Conservation (phyloP, 1,140 invertebrate species). For the Anthonomus grandis region DNA sequence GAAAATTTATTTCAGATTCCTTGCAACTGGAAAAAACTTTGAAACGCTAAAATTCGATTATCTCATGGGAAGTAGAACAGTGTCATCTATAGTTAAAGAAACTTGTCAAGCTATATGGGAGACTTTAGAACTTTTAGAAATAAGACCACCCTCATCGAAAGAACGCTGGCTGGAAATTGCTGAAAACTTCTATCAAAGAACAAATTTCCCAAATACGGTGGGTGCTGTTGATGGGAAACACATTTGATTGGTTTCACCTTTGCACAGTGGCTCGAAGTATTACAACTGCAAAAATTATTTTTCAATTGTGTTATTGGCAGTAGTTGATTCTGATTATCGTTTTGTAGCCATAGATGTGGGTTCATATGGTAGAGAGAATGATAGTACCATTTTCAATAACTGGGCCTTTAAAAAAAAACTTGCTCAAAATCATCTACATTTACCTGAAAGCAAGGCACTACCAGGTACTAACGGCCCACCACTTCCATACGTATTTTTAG, state of each 20-base stretch:
- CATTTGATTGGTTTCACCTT: slow-evolving; percentile 24
- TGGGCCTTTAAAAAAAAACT: slow-evolving; percentile 8
- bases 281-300: slow-evolving; percentile 45
- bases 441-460: slow-evolving; percentile 4
- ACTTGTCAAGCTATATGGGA: no score
- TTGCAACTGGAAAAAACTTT: no score
- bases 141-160: slow-evolving; percentile 7
- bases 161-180: slow-evolving; percentile 9
- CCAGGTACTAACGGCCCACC: neutral
- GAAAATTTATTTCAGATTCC: no score
- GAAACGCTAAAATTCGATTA: no score
- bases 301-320: no score
- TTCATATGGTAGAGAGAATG: slow-evolving; percentile 44
- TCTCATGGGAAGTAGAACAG: no score
- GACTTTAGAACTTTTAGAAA: slow-evolving; percentile 14
- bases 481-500: slow-evolving; percentile 1
- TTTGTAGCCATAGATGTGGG: slow-evolving; percentile 50
- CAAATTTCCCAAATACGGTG: slow-evolving; percentile 1
- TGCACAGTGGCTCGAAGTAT: slow-evolving; percentile 34
- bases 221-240: no score
- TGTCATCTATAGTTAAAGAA: no score
- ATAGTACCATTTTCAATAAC: slow-evolving; percentile 38
- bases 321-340: slow-evolving; percentile 49
- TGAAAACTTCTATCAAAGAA: slow-evolving; percentile 4
- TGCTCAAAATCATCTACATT: slow-evolving; percentile 1